Conservation (phyloP, 1,140 invertebrate species). For the Eumeta japonica region DNA sequence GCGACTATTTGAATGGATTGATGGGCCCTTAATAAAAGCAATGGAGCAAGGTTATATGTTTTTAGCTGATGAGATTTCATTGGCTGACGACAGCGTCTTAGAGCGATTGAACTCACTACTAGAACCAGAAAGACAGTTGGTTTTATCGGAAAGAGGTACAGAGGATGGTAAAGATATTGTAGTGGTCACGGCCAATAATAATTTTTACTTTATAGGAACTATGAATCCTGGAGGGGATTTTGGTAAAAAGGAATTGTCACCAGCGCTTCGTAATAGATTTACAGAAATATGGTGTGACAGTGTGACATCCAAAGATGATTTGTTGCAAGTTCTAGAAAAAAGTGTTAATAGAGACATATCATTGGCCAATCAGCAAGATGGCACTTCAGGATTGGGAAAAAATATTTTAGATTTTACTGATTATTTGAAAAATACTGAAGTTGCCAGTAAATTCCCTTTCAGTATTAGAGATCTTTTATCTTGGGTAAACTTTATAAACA, state of each 20-base stretch:
- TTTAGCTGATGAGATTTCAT: slow-evolving; percentile 97
- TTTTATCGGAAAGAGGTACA: slow-evolving; percentile 86
- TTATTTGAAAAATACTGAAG: slow-evolving; percentile 73
- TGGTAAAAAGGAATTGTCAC: slow-evolving; percentile 99
- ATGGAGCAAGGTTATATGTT: slow-evolving; percentile 89
- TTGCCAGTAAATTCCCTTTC: slow-evolving; percentile 77
- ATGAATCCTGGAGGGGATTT: slow-evolving; percentile 99
- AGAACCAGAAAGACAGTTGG: slow-evolving; percentile 88
- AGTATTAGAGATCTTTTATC: slow-evolving; percentile 91
- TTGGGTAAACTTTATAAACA: slow-evolving; percentile 91
- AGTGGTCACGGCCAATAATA: slow-evolving; percentile 67
- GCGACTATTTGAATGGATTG: slow-evolving; percentile 94
- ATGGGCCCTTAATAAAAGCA: slow-evolving; percentile 90
- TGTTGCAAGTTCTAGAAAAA: slow-evolving; percentile 77
- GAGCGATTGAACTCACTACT: slow-evolving; percentile 96
- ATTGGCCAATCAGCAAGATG: slow-evolving; percentile 59
- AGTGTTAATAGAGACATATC: slow-evolving; percentile 63
- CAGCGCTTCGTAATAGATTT: slow-evolving; percentile 94
- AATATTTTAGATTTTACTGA: slow-evolving; percentile 77
- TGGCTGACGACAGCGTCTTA: slow-evolving; percentile 97
- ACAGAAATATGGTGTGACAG: slow-evolving; percentile 98
- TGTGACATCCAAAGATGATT: slow-evolving; percentile 67
- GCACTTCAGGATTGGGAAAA: slow-evolving; percentile 62
- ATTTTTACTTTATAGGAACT: slow-evolving; percentile 93
- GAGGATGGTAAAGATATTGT: slow-evolving; percentile 61